Evolutionary conservation across 2,888 invertebrate genomes (phyloP), one percentile per base, ranked within the genome.

Genomic region (Spilosoma lubricipeda): DNA sequence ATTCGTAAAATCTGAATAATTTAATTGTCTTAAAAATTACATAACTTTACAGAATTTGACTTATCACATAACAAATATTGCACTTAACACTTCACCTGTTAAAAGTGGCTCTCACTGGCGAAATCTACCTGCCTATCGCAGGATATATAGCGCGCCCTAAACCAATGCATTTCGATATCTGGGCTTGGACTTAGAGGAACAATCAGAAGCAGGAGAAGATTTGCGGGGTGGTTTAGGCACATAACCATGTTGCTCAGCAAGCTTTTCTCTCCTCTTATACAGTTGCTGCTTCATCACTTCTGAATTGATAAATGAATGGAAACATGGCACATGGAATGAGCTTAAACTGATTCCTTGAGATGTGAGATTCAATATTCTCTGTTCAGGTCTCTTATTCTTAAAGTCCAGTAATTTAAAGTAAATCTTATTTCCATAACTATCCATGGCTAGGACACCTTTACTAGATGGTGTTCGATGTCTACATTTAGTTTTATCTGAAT

Each of bases 291-390:
- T 93, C 88, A 92, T 87, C 70, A 88, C 75, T 82, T 94, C 93
- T 36, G 84, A 80, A 81, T 88, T 91, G 13, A 94, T 91, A 74
- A 94, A 95, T 2, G 95, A 95, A 77, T 89, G 86, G 76, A 94
- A 92, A 83, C 95, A 95, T 8, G 95, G 95, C 73, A 91, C 84
- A 80, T 95, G 95, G 81, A 94, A 95, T 5, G 94, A 91, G 79
- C 94, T 94, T 30, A 94, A 59, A 82, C 94, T 94, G 66, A 91
- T 93, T 1, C 95, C 95, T 73, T 90, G 92, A 4, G 86, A 75
- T 63, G 85, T 82, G 70, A 95, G 84, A 67, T 82, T 67, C 5
- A 81, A 74, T 23, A 93, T 42, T 64, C 95, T 89, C 39, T 93
- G 85, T 27, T 87, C 86, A 0, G 92, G 91, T 63, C 93, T 90